Evolutionary conservation across 2,797 vertebrate species (phyloP).

Genomic region (Sebastolobus alascanus): DNA sequence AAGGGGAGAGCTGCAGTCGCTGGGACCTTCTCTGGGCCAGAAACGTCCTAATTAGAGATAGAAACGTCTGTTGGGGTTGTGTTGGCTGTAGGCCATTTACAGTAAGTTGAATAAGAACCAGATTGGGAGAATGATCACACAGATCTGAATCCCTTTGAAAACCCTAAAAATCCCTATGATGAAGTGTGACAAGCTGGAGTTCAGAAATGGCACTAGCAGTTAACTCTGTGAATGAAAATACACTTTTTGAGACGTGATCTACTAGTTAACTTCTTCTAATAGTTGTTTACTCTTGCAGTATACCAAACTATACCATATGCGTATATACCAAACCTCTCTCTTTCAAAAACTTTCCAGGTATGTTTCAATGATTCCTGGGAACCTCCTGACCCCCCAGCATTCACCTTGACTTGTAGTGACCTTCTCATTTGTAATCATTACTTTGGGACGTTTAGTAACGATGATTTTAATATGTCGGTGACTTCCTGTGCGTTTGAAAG

Average conservation of each 20-base stretch:
- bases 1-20: conserved; percentile 42
- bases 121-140: conserved; percentile 57
- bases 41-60: conserved; percentile 67
- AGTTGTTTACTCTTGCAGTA: conserved; percentile 2
- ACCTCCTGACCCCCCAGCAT: conserved; percentile 1
- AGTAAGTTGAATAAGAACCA: conserved; percentile 56
- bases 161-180: conserved; percentile 40
- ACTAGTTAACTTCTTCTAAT: neutral
- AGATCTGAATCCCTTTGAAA: conserved; percentile 47
- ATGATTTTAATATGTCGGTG: conserved; percentile 22
- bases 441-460: conserved; percentile 23
- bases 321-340: neutral
- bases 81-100: conserved; percentile 45
- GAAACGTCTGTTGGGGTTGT: conserved; percentile 55
- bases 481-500: conserved; percentile 35
- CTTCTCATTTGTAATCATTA: conserved; percentile 32
- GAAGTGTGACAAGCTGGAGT: conserved; percentile 52
- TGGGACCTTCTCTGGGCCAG: conserved; percentile 45
- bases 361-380: neutral
- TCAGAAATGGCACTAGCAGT: conserved; percentile 33
- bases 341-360: neutral
- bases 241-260: conserved; percentile 1
- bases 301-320: neutral
- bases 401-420: neutral
- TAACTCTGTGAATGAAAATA: conserved; percentile 27